phyloP scores from a whole-genome alignment of 2,888 invertebrate species.

The Oxyscelio sp. region DNA sequence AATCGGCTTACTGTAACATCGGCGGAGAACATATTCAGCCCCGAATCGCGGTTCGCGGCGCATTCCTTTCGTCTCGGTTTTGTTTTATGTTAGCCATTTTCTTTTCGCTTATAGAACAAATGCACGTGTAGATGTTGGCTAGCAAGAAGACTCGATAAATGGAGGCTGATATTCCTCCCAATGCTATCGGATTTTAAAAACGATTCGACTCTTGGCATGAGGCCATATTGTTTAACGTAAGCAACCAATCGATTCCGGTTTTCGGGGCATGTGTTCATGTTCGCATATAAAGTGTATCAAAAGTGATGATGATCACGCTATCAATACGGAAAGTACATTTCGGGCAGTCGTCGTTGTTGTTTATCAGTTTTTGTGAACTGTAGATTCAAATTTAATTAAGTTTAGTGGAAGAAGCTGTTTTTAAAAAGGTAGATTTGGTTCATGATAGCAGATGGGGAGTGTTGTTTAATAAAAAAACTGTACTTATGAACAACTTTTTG shows the following conservation, averaged over 20 bases:
- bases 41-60: not conserved
- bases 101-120: slow-evolving; percentile 40
- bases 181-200: slow-evolving; percentile 56
- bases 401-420: no score
- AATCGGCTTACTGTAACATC: slow-evolving; percentile 48
- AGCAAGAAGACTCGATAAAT: slow-evolving; percentile 52
- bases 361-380: no score
- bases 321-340: not conserved
- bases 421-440: no score
- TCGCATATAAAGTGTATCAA: slow-evolving; percentile 21
- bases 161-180: slow-evolving; percentile 44
- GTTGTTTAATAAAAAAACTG: no score
- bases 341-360: no score
- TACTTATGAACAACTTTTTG: no score
- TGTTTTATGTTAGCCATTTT: slow-evolving; percentile 34
- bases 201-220: slow-evolving; percentile 54
- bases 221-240: slow-evolving; percentile 75
- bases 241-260: slow-evolving; percentile 68
- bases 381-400: no score
- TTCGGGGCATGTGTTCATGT: slow-evolving; percentile 31
- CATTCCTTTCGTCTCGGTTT: slow-evolving; percentile 25
- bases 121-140: slow-evolving; percentile 30
- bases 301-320: slow-evolving; percentile 34
- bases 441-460: no score
- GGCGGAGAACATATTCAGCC: slow-evolving; percentile 32